A percentile compares a stretch with the other conserved stretches of the same genome.
Conservation (phyloP, 2,888 invertebrate species). For the Xestia c-nigrum region DNA sequence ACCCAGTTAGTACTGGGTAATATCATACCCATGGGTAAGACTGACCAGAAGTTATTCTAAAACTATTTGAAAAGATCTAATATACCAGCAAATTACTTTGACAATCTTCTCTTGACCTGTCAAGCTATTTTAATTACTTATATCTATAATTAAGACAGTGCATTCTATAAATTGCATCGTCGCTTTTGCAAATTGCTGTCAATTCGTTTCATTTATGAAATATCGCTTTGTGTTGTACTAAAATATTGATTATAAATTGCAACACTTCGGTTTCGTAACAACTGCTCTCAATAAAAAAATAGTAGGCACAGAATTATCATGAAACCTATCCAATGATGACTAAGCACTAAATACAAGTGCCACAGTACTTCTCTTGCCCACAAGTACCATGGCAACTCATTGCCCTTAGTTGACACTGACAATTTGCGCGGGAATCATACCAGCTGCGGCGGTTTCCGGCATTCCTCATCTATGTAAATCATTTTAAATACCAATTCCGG, state of each 20-base stretch:
- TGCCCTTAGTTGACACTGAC: slow-evolving; percentile 68
- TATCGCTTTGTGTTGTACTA: neutral
- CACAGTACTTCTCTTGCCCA: slow-evolving; percentile 3
- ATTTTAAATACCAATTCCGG: slow-evolving; percentile 58
- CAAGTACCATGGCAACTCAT: slow-evolving; percentile 48
- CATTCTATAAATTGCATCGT: neutral
- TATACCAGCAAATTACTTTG: neutral
- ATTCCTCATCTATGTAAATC: slow-evolving; percentile 58
- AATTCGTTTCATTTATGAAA: neutral
- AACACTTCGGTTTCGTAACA: neutral
- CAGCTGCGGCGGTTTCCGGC: slow-evolving; percentile 64
- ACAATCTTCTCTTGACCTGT: neutral
- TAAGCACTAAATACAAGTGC: slow-evolving; percentile 20
- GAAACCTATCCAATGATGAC: slow-evolving; percentile 34
- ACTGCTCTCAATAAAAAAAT: neutral
- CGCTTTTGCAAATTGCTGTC: neutral
- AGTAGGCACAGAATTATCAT: slow-evolving; percentile 11
- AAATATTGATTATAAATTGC: neutral
- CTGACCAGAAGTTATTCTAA: neutral
- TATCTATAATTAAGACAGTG: neutral
- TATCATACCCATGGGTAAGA: no score
- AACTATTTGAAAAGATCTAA: neutral
- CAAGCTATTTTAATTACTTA: neutral
- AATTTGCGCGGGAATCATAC: slow-evolving; percentile 65
- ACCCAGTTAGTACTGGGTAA: no score